These are phyloP conservation scores for Chloebia gouldiae DNA, from an alignment of 2,113 vertebrate genomes.

Conservation along the genomic window DNA sequence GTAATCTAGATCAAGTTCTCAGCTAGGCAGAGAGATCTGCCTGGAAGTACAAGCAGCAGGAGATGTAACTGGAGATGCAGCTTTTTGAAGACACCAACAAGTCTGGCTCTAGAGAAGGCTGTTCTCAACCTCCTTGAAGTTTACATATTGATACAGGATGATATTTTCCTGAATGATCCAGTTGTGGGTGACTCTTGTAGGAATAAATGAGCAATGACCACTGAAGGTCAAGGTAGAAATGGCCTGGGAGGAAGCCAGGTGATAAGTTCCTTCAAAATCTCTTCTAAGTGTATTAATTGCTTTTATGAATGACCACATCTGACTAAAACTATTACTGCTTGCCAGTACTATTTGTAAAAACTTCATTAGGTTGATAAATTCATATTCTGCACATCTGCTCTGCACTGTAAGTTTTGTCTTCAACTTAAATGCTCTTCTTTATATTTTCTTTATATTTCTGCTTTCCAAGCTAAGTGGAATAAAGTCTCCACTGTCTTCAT, in stretches of 20 bases:
- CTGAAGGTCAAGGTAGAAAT: background rate
- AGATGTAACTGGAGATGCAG: background rate
- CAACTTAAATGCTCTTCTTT: background rate
- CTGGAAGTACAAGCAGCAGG: background rate
- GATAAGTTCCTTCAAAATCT: background rate
- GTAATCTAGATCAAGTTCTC: background rate
- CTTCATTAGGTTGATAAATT: background rate
- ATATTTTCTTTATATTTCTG: background rate
- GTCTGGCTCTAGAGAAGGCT: background rate
- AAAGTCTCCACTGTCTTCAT: rapidly evolving
- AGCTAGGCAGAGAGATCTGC: background rate
- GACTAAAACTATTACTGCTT: background rate
- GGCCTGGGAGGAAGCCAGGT: background rate
- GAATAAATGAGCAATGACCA: background rate
- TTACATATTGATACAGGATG: background rate
- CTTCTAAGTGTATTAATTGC: background rate
- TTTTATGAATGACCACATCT: background rate
- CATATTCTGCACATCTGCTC: background rate
- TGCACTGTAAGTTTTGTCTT: background rate
- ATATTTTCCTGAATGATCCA: background rate
- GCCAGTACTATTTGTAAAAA: background rate
- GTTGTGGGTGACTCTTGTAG: background rate
- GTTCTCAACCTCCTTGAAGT: background rate
- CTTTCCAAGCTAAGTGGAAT: background rate
- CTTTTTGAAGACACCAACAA: background rate